These are phyloP conservation scores for Dipodomys ordii DNA, from an alignment of 2,113 vertebrate species.

Conservation along the genomic window DNA sequence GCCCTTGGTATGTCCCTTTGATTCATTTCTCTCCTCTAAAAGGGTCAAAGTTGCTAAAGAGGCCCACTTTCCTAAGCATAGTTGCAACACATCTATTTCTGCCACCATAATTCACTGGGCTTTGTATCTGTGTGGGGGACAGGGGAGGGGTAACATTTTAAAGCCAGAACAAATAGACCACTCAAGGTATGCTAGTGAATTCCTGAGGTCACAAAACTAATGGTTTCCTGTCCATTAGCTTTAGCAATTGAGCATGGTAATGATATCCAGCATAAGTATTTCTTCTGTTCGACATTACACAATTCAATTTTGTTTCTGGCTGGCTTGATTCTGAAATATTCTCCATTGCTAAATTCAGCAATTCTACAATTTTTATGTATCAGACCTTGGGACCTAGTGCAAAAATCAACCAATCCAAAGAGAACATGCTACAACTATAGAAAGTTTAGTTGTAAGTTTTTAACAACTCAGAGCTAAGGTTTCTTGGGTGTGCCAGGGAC, in stretches of 20 bases:
- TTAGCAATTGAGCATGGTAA: slow-evolving; percentile 43
- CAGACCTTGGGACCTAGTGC: neutral
- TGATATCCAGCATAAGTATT: slow-evolving; percentile 40
- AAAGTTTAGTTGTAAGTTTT: slow-evolving; percentile 33
- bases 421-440: neutral
- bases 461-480: slow-evolving; percentile 20
- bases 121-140: slow-evolving; percentile 7
- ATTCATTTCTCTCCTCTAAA: slow-evolving; percentile 57
- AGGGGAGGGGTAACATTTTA: slow-evolving; percentile 16
- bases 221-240: slow-evolving; percentile 55
- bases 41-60: slow-evolving; percentile 43
- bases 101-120: slow-evolving; percentile 22
- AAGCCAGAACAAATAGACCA: slow-evolving; percentile 51
- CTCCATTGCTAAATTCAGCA: slow-evolving; percentile 22
- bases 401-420: slow-evolving; percentile 45
- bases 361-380: slow-evolving; percentile 34
- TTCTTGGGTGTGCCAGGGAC: slow-evolving; percentile 41
- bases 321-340: slow-evolving; percentile 50
- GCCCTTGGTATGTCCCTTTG: slow-evolving; percentile 93
- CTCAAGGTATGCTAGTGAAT: slow-evolving; percentile 1
- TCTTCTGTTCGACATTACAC: slow-evolving; percentile 31
- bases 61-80: slow-evolving; percentile 30
- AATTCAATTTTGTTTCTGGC: slow-evolving; percentile 22
- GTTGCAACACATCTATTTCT: slow-evolving; percentile 50
- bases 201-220: slow-evolving; percentile 49